Conservation (phyloP, 2,888 invertebrate genomes). For the Agrochola circellaris region DNA sequence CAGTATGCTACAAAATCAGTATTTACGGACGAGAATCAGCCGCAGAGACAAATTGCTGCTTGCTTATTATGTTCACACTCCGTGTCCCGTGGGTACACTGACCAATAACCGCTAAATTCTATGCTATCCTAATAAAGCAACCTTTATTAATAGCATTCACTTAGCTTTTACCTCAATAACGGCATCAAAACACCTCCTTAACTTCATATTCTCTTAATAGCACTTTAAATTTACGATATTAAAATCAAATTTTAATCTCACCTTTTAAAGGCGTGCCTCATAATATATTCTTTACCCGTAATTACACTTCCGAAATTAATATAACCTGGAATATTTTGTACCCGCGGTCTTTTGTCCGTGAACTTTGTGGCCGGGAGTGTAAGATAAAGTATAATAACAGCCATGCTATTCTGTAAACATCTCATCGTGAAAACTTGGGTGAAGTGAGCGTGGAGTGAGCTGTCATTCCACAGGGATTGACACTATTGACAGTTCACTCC, state of each 20-base stretch:
- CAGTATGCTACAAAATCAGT: not conserved
- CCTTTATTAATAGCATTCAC: conserved; percentile 14
- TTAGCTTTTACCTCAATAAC: conserved; percentile 17
- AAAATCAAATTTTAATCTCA: conserved; percentile 64
- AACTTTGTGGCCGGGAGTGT: conserved; percentile 66
- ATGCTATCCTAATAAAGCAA: conserved; percentile 9
- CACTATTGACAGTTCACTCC: no score
- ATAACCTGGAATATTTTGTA: conserved; percentile 65
- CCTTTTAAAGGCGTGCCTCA: conserved; percentile 53
- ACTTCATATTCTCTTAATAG: conserved; percentile 45
- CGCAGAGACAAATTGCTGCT: not conserved
- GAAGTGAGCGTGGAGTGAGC: no score
- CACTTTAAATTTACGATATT: conserved; percentile 59
- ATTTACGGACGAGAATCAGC: not conserved
- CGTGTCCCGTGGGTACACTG: not conserved
- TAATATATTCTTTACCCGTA: conserved; percentile 69
- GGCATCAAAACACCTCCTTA: conserved; percentile 25
- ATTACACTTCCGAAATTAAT: conserved; percentile 69
- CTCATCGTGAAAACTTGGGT: no score
- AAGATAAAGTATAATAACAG: conserved; percentile 68
- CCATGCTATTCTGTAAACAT: no score
- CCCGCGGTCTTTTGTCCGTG: conserved; percentile 64
- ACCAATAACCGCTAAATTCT: not conserved
- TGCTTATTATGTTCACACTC: not conserved
- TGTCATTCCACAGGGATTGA: no score